These are phyloP conservation scores for Oxygymnocypris stewartii DNA, from an alignment of 2,113 vertebrate species.

Conservation along the genomic window DNA sequence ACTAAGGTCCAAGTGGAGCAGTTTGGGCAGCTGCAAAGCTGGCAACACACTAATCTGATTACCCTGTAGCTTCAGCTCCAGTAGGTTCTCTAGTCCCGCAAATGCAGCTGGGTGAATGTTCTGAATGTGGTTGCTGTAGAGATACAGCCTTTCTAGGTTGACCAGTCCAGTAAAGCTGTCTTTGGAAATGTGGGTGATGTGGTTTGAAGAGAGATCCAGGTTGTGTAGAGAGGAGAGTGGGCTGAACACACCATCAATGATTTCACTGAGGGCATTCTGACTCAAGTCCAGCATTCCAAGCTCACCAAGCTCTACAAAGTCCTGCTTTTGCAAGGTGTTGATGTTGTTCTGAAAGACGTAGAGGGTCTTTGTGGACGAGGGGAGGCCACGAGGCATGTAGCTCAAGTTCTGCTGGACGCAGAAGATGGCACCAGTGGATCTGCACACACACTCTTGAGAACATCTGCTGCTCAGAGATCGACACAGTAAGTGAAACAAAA, in stretches of 20 bases:
- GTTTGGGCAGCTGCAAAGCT: constrained; percentile 77
- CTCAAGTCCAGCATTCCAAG: constrained; percentile 91
- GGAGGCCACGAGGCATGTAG: constrained; percentile 76
- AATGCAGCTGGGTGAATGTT: constrained; percentile 87
- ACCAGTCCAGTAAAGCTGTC: constrained; percentile 85
- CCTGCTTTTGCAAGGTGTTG: constrained; percentile 73
- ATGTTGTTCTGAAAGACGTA: constrained; percentile 91
- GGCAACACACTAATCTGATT: constrained; percentile 84
- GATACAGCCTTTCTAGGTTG: constrained; percentile 89
- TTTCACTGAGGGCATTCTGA: constrained; percentile 85
- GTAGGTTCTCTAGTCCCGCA: constrained; percentile 77
- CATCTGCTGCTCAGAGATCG: constrained; percentile 63
- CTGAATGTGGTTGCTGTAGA: constrained; percentile 86
- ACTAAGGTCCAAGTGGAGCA: constrained; percentile 92
- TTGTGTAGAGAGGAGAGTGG: constrained; percentile 84
- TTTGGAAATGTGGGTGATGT: constrained; percentile 85
- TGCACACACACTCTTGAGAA: constrained; percentile 69
- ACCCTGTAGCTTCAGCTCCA: constrained; percentile 92
- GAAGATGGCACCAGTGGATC: constrained; percentile 47
- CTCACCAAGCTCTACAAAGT: constrained; percentile 78
- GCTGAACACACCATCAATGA: constrained; percentile 84
- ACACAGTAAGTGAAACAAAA: constrained; percentile 59
- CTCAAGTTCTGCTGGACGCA: constrained; percentile 64
- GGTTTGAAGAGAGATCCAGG: constrained; percentile 91
- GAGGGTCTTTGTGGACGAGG: constrained; percentile 75